A percentile compares a stretch with the other conserved stretches of the same genome.
These are phyloP conservation scores for Andrena hattorfiana DNA, from an alignment of 2,888 invertebrate species.

Conservation along the genomic window DNA sequence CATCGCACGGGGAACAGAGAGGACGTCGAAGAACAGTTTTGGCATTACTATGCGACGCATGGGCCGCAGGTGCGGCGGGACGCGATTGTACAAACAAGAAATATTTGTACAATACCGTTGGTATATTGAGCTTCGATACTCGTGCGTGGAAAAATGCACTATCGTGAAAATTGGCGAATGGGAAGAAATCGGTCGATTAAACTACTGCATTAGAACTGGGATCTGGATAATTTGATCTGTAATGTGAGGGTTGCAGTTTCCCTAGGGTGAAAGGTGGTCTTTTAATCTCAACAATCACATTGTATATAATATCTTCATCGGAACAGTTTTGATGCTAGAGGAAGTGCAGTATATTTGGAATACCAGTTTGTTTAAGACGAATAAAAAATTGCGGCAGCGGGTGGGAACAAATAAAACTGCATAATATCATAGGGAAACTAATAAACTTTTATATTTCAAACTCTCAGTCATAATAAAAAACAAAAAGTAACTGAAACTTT, in stretches of 20 bases:
- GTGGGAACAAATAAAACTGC: too few relatives aligned
- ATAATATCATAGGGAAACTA: too few relatives aligned
- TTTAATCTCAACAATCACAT: too few relatives aligned
- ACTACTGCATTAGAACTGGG: not conserved
- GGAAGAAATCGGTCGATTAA: not conserved
- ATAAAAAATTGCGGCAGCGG: too few relatives aligned
- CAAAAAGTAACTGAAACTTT: too few relatives aligned
- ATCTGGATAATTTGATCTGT: not conserved
- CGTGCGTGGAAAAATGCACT: not conserved
- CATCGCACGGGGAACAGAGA: conserved; percentile 32
- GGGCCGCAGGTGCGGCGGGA: conserved; percentile 35
- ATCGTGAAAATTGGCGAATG: not conserved
- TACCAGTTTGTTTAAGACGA: too few relatives aligned
- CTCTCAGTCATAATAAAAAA: too few relatives aligned
- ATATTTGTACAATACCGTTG: conserved; percentile 36
- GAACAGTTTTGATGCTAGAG: too few relatives aligned
- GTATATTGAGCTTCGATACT: conserved; percentile 16
- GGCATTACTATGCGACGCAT: conserved; percentile 51
- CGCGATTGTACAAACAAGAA: conserved; percentile 13
- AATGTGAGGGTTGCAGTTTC: not conserved
- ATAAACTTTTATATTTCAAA: too few relatives aligned
- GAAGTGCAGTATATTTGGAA: too few relatives aligned
- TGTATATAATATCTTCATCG: too few relatives aligned
- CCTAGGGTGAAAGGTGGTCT: too few relatives aligned
- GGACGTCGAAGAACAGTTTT: conserved; percentile 52